Evolutionary conservation across 2,797 vertebrate species (phyloP), one percentile per base, ranked within the genome.

Genomic region (Heteromormyrus szaboi): DNA sequence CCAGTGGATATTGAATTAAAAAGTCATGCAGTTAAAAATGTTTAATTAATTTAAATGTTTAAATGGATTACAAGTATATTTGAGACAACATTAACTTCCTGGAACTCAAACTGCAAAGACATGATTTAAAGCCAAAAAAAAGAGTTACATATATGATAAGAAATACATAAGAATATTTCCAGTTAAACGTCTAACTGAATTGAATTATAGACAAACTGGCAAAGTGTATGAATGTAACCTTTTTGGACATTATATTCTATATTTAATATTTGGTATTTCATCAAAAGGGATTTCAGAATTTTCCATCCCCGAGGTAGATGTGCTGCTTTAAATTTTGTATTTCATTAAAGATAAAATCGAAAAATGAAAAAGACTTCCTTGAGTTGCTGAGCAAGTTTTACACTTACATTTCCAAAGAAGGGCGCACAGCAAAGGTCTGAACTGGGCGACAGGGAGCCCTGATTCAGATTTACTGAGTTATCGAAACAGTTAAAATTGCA

Each of bases 371-470:
- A 25, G 9, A 44, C 17, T 22, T 88, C 87, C 29, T 37, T 33
- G 22, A 51, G 11, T 8, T 85, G 25, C 14, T 12, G 12, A 19
- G 6, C 5, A 4, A 33, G 50, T 68, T 41, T 85, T 25, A 84
- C 68, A 90, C 91, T 91, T 89, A 90, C 90, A 90, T 89, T 92
- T 91, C 62, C 65, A 89, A 50, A 87, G 89, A 92, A 90, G 12
- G 25, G 22, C 22, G 5, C n/a, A 37, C 88, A 65, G 79, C 11
- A 29, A 11, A 62, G 46, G 4, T 29, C 48, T 53, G 9, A 85
- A 2, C n/a, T 22, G 41, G 51, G 1, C 22, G 7, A 44, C 41
- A 44, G 50, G 12, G 1, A 51, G 17, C 37, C 5, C n/a, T 48
- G 14, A 56, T 22, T 56, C 17, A 41, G n/a, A 56, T 50, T 41